Conservation (phyloP, 2,797 vertebrate genomes). For the Eulemur rubriventer region DNA sequence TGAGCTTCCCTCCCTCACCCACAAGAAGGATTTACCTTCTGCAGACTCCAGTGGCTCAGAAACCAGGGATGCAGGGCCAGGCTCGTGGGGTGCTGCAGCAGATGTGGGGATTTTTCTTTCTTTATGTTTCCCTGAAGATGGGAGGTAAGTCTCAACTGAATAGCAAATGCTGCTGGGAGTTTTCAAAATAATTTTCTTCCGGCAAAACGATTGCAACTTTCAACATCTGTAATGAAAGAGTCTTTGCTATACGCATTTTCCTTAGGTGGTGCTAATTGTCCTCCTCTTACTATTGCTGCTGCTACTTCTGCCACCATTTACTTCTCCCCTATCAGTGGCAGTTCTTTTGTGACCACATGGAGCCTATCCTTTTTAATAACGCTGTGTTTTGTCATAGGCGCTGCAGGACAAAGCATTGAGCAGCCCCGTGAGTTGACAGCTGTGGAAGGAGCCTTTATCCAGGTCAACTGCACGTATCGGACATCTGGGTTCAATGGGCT, state of each 20-base stretch:
- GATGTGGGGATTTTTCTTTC: constrained; percentile 25
- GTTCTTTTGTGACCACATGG: neutral
- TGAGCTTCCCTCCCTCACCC: neutral
- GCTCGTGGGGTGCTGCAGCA: neutral
- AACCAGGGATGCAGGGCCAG: neutral
- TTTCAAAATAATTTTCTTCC: constrained; percentile 26
- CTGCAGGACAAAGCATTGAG: neutral
- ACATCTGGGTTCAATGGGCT: constrained; percentile 17
- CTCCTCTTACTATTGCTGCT: neutral
- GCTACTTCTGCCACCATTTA: neutral
- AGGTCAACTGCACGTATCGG: constrained; percentile 21
- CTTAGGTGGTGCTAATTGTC: neutral
- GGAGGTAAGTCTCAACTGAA: constrained; percentile 29
- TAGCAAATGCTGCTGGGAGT: neutral
- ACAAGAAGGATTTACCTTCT: neutral
- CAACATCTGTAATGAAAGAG: neutral
- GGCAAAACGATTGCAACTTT: neutral
- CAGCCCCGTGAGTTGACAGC: neutral
- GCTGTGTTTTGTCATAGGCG: neutral
- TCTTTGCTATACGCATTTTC: neutral
- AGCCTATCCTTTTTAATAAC: neutral
- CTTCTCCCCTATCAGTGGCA: neutral
- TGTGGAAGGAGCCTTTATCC: constrained; percentile 22
- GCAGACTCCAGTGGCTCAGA: neutral
- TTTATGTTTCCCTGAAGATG: neutral